A percentile compares a stretch with the other conserved stretches of the same genome.
phyloP scores from a whole-genome alignment of 2,113 vertebrate species.

The Dendropsophus ebraccatus region DNA sequence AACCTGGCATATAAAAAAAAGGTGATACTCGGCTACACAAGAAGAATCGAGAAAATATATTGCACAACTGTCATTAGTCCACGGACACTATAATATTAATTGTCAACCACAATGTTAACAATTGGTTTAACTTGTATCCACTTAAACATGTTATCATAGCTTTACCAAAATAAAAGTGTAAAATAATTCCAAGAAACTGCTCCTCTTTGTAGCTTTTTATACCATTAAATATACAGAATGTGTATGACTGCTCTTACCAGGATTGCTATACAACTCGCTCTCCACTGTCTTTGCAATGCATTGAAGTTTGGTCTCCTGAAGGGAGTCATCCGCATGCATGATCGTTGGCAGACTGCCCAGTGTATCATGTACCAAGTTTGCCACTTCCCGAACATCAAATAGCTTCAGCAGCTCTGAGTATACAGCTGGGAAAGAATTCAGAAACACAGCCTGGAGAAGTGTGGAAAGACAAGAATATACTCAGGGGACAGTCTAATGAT shows the following conservation, averaged over 20 bases:
- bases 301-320: slow-evolving; percentile 93
- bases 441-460: slow-evolving; percentile 86
- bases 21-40: no score
- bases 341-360: slow-evolving; percentile 87
- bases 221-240: no score
- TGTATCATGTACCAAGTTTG: slow-evolving; percentile 91
- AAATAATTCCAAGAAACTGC: not conserved
- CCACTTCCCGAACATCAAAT: slow-evolving; percentile 93
- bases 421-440: slow-evolving; percentile 89
- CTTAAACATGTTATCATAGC: no score
- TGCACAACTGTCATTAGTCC: no score
- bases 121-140: no score
- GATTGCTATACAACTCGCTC: slow-evolving; percentile 91
- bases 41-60: no score
- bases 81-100: no score
- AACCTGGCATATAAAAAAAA: no score
- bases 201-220: not conserved
- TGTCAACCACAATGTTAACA: not conserved
- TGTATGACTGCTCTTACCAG: slow-evolving; percentile 75
- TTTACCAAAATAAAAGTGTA: no score
- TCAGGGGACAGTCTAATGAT: not conserved
- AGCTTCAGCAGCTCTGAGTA: slow-evolving; percentile 94
- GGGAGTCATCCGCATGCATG: slow-evolving; percentile 85
- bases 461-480: slow-evolving; percentile 39
- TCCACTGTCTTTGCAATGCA: slow-evolving; percentile 96